Evolutionary conservation across 2,888 invertebrate species (phyloP).

Genomic region (Esperia sulphurella): DNA sequence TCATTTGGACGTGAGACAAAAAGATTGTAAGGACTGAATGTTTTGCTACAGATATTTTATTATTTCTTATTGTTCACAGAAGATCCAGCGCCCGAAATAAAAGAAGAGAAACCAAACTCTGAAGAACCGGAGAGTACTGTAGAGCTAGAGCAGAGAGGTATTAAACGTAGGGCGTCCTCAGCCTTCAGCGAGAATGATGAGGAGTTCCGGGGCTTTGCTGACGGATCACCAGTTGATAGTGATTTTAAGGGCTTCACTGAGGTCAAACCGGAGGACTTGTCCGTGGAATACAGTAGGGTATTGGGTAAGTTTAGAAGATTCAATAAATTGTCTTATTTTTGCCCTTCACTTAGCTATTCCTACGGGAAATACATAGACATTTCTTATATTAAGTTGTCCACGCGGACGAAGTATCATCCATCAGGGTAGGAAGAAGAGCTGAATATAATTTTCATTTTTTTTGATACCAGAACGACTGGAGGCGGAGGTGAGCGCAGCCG

Average conservation of each 20-base stretch:
- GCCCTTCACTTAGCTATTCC: no score
- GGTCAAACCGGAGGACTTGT: slow-evolving; percentile 33
- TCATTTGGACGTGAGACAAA: no score
- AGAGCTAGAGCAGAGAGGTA: slow-evolving; percentile 26
- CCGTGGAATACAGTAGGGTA: slow-evolving; percentile 39
- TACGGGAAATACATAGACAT: no score
- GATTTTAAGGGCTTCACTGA: slow-evolving; percentile 61
- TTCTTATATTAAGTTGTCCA: no score
- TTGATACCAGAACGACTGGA: slow-evolving; percentile 60
- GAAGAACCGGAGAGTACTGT: not conserved
- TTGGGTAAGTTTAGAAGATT: slow-evolving; percentile 50
- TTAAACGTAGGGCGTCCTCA: slow-evolving; percentile 59
- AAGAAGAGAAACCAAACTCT: not conserved
- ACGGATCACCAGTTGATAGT: slow-evolving; percentile 18
- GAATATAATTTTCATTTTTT: not conserved
- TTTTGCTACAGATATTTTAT: no score
- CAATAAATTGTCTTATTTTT: not conserved
- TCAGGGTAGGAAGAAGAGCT: no score
- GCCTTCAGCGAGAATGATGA: slow-evolving; percentile 55
- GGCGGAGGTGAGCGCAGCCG: slow-evolving; percentile 55
- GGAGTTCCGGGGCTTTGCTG: slow-evolving; percentile 61
- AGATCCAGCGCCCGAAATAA: no score
- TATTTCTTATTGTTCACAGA: no score
- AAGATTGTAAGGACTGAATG: no score
- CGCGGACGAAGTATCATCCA: no score